Evolutionary conservation across 2,113 vertebrate genomes (phyloP).

Genomic region (Chelonoidis abingdonii): DNA sequence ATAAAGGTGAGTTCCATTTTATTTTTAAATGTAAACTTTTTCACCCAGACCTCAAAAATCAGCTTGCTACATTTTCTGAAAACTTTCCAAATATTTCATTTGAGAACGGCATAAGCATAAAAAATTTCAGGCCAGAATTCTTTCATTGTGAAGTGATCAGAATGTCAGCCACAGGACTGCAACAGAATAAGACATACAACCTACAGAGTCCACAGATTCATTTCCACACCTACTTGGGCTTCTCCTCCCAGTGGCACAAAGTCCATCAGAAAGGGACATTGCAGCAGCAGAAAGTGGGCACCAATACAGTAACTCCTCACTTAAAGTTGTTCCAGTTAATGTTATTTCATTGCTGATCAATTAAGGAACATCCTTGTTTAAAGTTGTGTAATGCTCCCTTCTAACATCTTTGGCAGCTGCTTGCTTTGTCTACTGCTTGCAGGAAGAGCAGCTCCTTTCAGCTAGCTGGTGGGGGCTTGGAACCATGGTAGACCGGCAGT

Average conservation of each 20-base stretch:
- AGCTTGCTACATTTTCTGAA: background rate
- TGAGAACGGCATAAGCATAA: background rate
- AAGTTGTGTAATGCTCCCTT: no score
- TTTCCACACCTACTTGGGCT: background rate
- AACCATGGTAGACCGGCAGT: no score
- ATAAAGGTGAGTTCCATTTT: background rate
- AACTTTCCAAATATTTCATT: background rate
- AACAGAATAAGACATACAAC: background rate
- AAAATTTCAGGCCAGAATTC: background rate
- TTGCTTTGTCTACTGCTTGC: no score
- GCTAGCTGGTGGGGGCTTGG: no score
- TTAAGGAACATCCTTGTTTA: no score
- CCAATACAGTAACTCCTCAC: background rate
- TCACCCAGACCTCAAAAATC: background rate
- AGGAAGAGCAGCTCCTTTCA: no score
- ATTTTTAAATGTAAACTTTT: background rate
- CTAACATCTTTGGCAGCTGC: no score
- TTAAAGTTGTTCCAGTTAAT: no score
- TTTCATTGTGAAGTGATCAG: background rate
- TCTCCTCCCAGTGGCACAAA: background rate
- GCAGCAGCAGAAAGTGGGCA: background rate
- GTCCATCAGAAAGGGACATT: background rate
- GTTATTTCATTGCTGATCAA: no score
- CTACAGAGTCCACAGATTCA: background rate
- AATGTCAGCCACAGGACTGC: background rate